Percentiles rank a stretch among this genome's conserved stretches.
Evolutionary conservation across 1,140 invertebrate genomes (phyloP).

Genomic region (Psix sp.): DNA sequence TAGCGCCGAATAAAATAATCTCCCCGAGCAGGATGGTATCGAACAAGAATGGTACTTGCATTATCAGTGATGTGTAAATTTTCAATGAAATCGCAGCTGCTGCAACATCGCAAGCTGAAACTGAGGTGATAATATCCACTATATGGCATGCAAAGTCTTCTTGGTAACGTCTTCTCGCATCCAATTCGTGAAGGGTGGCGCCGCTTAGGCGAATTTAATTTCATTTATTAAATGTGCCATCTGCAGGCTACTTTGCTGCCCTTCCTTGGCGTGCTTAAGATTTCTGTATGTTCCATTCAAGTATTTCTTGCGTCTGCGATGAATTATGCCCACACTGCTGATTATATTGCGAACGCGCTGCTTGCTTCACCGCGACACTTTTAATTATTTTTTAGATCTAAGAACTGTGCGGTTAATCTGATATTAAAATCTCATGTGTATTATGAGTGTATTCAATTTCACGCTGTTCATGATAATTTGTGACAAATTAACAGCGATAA

Average conservation of each 20-base stretch:
- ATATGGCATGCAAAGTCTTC: constrained; percentile 60
- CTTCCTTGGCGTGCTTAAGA: constrained; percentile 48
- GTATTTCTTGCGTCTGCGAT: constrained; percentile 45
- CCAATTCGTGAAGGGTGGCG: constrained; percentile 51
- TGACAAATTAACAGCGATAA: constrained; percentile 31
- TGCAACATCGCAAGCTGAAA: constrained; percentile 46
- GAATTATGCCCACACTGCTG: constrained; percentile 28
- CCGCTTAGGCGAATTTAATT: constrained; percentile 62
- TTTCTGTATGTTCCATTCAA: constrained; percentile 43
- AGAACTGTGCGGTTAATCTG: constrained; percentile 17
- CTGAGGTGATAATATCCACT: constrained; percentile 58
- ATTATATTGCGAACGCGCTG: constrained; percentile 20
- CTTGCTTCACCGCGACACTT: constrained; percentile 21
- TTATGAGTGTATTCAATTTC: constrained; percentile 27
- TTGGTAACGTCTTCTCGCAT: constrained; percentile 55
- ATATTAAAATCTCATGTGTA: constrained; percentile 7
- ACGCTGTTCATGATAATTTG: constrained; percentile 8
- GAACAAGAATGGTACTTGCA: constrained; percentile 50
- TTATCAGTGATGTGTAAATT: constrained; percentile 58
- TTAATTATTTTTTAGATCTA: constrained; percentile 24
- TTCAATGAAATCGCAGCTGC: constrained; percentile 58
- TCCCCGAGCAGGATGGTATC: constrained; percentile 31
- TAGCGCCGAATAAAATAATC: constrained; percentile 21
- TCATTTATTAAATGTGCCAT: constrained; percentile 62
- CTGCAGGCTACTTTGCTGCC: constrained; percentile 58